A percentile compares a stretch with the other conserved stretches of the same genome.
Evolutionary conservation across 2,797 vertebrate genomes (phyloP).

Genomic region (Oophaga sylvatica): DNA sequence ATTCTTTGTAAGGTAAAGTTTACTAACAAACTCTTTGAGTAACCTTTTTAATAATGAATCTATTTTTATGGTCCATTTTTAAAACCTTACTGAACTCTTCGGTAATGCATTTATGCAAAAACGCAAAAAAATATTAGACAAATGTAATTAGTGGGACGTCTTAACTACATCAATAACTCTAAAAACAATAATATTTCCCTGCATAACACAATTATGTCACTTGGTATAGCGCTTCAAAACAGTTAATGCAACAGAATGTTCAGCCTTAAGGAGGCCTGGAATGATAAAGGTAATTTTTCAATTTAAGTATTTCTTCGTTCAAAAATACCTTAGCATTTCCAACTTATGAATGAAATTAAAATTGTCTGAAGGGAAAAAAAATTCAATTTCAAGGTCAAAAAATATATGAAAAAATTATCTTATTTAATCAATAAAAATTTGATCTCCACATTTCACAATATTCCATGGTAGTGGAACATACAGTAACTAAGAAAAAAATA

Average conservation of each 20-base stretch:
- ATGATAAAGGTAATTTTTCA: not conserved
- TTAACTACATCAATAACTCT: constrained; percentile 54
- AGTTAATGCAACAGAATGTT: constrained; percentile 43
- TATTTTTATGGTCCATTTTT: constrained; percentile 53
- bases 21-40: constrained; percentile 38
- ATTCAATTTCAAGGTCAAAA: not conserved
- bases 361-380: not conserved
- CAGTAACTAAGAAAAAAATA: too few relatives aligned
- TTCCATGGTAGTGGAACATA: not conserved
- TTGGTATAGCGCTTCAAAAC: constrained; percentile 36
- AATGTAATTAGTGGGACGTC: constrained; percentile 51
- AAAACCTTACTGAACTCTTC: constrained; percentile 49
- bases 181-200: constrained; percentile 52
- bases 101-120: constrained; percentile 60
- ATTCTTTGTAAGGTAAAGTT: constrained; percentile 5
- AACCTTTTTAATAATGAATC: constrained; percentile 59
- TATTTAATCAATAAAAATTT: not conserved
- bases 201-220: constrained; percentile 52
- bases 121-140: constrained; percentile 51
- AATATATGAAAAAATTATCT: not conserved
- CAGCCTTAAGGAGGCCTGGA: constrained; percentile 9
- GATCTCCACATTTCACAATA: not conserved
- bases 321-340: not conserved
- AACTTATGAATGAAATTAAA: not conserved
- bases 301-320: not conserved